phyloP scores from a whole-genome alignment of 2,888 invertebrate genomes.

The Agrotis puta region DNA sequence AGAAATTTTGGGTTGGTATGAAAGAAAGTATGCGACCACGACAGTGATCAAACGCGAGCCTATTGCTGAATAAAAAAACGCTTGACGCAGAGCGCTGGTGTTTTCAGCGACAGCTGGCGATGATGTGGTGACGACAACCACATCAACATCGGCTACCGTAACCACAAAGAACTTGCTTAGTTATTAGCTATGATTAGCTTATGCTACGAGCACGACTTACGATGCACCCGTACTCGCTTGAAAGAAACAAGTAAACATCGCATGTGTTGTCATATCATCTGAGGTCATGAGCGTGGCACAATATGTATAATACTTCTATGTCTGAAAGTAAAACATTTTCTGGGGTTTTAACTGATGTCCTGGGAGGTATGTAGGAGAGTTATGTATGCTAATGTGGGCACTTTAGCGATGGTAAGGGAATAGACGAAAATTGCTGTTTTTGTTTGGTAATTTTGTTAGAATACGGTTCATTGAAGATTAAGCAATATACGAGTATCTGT shows the following conservation, averaged over 20 bases:
- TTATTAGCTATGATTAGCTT: too few relatives aligned
- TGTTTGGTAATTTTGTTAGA: background rate
- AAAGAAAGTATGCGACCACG: too few relatives aligned
- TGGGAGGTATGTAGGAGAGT: constrained; percentile 35
- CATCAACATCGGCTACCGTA: too few relatives aligned
- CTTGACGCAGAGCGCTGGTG: too few relatives aligned
- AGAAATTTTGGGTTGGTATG: too few relatives aligned
- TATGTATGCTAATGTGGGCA: constrained; percentile 25
- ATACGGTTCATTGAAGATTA: background rate
- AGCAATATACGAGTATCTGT: background rate
- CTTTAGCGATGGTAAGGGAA: background rate
- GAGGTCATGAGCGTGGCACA: background rate
- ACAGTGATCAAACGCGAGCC: too few relatives aligned
- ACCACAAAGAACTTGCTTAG: too few relatives aligned
- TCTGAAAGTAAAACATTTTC: constrained; percentile 26
- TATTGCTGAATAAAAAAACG: too few relatives aligned
- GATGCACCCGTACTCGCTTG: too few relatives aligned
- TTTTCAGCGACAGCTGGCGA: too few relatives aligned
- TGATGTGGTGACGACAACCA: too few relatives aligned
- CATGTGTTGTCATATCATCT: background rate
- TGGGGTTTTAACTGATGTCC: constrained; percentile 23
- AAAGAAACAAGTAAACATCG: background rate
- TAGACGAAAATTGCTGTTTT: constrained; percentile 3
- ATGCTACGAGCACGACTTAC: too few relatives aligned
- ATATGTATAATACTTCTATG: constrained; percentile 19